These are phyloP conservation scores for Scopus umbretta DNA, from an alignment of 2,113 vertebrate species.

Conservation along the genomic window DNA sequence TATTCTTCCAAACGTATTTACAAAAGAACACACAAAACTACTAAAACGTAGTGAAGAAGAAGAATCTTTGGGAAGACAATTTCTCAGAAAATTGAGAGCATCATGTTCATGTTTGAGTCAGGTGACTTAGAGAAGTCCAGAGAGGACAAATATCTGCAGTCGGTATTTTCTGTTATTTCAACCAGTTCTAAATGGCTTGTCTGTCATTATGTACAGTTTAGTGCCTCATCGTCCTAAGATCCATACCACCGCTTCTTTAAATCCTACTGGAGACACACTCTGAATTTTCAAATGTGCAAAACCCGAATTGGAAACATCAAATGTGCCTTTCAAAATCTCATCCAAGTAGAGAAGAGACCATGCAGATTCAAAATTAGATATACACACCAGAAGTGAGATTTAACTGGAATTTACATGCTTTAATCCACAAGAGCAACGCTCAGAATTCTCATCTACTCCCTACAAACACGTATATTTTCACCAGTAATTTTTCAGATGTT, in stretches of 20 bases:
- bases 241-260: neutral
- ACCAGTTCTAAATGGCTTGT: neutral
- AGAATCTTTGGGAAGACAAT: neutral
- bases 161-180: neutral
- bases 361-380: neutral
- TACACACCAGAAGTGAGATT: neutral
- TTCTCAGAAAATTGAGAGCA: neutral
- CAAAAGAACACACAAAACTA: neutral
- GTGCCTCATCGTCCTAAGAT: neutral
- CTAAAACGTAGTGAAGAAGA: neutral
- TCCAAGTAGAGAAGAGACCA: neutral
- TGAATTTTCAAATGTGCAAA: neutral
- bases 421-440: neutral
- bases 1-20: neutral
- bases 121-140: neutral
- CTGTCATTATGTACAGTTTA: neutral
- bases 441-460: neutral
- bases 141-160: neutral
- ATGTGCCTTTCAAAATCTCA: neutral
- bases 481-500: neutral
- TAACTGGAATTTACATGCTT: neutral
- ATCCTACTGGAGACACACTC: neutral
- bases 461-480: neutral
- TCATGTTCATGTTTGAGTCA: neutral
- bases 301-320: neutral